A percentile compares a stretch with the other conserved stretches of the same genome.
Conservation (phyloP, 2,113 vertebrate species). For the Procavia capensis region DNA sequence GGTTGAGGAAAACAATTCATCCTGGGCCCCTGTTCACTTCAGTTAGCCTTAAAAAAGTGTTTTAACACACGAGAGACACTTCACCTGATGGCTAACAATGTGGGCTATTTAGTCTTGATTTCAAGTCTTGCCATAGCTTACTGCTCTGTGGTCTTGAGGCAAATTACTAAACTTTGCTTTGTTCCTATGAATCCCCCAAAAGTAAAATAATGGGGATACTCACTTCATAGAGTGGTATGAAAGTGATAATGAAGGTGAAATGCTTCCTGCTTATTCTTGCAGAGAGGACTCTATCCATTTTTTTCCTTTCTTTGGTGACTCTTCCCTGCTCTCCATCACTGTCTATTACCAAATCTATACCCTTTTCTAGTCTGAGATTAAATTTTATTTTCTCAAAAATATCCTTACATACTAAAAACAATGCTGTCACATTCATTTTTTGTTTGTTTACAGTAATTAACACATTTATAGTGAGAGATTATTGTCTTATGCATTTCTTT, state of each 20-base stretch:
- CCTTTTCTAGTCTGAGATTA: neutral
- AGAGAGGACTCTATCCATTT: neutral
- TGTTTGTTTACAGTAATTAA: neutral
- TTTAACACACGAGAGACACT: too few relatives aligned
- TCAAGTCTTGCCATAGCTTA: neutral
- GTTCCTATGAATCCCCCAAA: neutral
- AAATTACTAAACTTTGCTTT: neutral
- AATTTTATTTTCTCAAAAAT: neutral
- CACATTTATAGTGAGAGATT: neutral
- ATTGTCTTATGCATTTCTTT: neutral
- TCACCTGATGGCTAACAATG: too few relatives aligned
- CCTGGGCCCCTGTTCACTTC: too few relatives aligned
- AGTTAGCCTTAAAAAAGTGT: too few relatives aligned
- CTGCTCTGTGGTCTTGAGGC: neutral
- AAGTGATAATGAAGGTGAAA: neutral
- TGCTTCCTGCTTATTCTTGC: neutral
- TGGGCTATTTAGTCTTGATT: neutral
- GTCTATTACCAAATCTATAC: neutral
- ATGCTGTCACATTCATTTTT: neutral
- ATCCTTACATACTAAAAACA: neutral
- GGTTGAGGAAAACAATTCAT: neutral
- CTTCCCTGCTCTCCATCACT: neutral
- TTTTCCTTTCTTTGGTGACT: neutral
- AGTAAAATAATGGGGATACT: neutral
- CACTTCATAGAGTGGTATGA: neutral